phyloP scores from a whole-genome alignment of 2,888 invertebrate species.

The Crossocerus cetratus region DNA sequence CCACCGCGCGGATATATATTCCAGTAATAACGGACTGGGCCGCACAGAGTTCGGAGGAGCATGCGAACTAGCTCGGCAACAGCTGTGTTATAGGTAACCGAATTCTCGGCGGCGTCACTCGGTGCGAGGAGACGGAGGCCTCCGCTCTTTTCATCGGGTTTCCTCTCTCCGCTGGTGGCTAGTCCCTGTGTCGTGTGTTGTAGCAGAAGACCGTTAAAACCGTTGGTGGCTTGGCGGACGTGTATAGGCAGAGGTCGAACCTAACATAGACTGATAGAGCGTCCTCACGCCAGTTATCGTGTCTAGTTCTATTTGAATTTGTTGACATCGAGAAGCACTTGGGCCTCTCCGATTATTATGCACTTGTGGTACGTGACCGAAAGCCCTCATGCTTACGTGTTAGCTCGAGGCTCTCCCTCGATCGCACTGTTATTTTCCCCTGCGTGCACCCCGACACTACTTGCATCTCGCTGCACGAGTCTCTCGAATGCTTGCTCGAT shows the following conservation, averaged over 20 bases:
- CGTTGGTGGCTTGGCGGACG: constrained; percentile 66
- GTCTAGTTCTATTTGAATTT: constrained; percentile 51
- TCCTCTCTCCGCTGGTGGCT: constrained; percentile 11
- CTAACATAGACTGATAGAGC: constrained; percentile 62
- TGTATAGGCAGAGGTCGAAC: constrained; percentile 61
- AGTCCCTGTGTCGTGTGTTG: constrained; percentile 16
- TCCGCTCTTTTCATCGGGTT: constrained; percentile 38
- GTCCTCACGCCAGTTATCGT: constrained; percentile 63
- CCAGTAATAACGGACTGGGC: too few relatives aligned
- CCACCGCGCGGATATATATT: constrained; percentile 59
- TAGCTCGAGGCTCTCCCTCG: too few relatives aligned
- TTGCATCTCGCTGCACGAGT: too few relatives aligned
- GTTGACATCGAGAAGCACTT: constrained; percentile 34
- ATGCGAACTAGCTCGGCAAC: constrained; percentile 35
- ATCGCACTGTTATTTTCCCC: too few relatives aligned
- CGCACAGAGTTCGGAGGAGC: constrained; percentile 29
- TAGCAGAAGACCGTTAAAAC: constrained; percentile 63
- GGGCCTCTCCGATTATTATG: constrained; percentile 58
- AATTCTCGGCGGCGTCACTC: constrained; percentile 41
- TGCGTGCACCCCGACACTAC: too few relatives aligned
- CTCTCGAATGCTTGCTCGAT: too few relatives aligned
- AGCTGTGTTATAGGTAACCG: constrained; percentile 52
- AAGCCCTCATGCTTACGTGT: constrained; percentile 8
- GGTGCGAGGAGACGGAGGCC: constrained; percentile 34
- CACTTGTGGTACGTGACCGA: constrained; percentile 57